These are phyloP conservation scores for Ceramica pisi DNA, from an alignment of 2,888 invertebrate species.

Conservation along the genomic window DNA sequence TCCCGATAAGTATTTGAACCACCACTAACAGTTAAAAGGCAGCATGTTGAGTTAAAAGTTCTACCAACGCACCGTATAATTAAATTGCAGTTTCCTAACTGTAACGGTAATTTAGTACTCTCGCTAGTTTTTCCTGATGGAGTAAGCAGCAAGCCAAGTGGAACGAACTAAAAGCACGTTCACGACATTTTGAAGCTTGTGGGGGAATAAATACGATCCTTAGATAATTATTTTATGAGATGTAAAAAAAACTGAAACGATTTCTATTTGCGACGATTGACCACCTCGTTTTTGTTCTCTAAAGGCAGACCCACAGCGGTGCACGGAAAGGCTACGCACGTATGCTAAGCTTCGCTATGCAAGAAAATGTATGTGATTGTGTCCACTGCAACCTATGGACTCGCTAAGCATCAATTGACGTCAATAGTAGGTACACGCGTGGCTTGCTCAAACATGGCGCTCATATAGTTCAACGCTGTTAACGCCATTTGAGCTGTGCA, in stretches of 20 bases:
- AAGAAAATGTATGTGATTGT: too few relatives aligned
- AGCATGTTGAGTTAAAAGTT: conserved; percentile 33
- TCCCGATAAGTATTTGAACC: conserved; percentile 13
- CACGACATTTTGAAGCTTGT: background rate
- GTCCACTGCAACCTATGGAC: too few relatives aligned
- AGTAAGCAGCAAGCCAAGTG: conserved; percentile 17
- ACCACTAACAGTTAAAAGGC: background rate
- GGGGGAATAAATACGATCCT: background rate
- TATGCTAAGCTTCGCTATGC: too few relatives aligned
- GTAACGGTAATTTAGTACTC: conserved; percentile 25
- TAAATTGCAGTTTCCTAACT: conserved; percentile 42
- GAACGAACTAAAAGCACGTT: conserved; percentile 4
- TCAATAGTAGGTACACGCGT: too few relatives aligned
- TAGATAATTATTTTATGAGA: background rate
- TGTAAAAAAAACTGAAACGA: background rate
- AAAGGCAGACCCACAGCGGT: too few relatives aligned
- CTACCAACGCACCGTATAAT: conserved; percentile 38
- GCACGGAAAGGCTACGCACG: too few relatives aligned
- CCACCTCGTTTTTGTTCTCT: too few relatives aligned
- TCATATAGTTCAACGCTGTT: too few relatives aligned
- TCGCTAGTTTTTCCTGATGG: conserved; percentile 15
- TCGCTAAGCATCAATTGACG: too few relatives aligned
- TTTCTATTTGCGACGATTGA: too few relatives aligned
- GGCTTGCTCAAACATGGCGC: too few relatives aligned
- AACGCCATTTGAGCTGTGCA: too few relatives aligned